Conservation (phyloP, 64 coral and sea anemone species). For the Pocillopora verrucosa region DNA sequence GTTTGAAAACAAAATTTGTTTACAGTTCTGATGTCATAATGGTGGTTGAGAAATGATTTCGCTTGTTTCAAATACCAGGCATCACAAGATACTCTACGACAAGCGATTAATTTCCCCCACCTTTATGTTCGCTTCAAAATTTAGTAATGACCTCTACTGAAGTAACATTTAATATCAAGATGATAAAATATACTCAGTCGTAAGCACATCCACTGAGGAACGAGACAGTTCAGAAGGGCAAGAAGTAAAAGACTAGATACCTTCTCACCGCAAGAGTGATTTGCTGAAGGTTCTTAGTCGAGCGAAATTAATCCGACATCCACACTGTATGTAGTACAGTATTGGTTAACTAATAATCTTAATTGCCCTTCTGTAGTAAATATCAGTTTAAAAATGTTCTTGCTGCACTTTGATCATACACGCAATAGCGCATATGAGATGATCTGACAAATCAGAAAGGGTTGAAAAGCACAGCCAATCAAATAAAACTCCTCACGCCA, state of each 20-base stretch:
- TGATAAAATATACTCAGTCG: neutral
- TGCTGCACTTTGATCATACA: neutral
- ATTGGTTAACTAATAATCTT: neutral
- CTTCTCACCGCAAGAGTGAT: slow-evolving; percentile 28
- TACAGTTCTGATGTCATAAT: too few relatives aligned
- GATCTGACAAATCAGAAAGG: neutral
- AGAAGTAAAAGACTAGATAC: neutral
- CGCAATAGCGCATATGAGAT: neutral
- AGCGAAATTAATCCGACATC: neutral
- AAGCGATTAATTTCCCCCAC: too few relatives aligned
- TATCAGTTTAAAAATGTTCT: neutral
- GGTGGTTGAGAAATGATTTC: too few relatives aligned
- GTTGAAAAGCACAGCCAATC: neutral
- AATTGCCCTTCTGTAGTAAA: neutral
- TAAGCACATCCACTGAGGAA: neutral
- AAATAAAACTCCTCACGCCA: neutral
- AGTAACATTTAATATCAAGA: neutral
- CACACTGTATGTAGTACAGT: slow-evolving; percentile 11
- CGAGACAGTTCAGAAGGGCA: neutral
- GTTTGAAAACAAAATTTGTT: too few relatives aligned
- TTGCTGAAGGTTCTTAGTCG: slow-evolving; percentile 29
- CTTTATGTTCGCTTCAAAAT: neutral
- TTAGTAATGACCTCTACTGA: too few relatives aligned
- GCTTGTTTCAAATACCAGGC: too few relatives aligned
- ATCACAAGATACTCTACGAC: too few relatives aligned